Percentiles rank a stretch among this genome's conserved stretches.
Evolutionary conservation across 2,888 invertebrate genomes (phyloP).

Genomic region (Odontothrips loti): DNA sequence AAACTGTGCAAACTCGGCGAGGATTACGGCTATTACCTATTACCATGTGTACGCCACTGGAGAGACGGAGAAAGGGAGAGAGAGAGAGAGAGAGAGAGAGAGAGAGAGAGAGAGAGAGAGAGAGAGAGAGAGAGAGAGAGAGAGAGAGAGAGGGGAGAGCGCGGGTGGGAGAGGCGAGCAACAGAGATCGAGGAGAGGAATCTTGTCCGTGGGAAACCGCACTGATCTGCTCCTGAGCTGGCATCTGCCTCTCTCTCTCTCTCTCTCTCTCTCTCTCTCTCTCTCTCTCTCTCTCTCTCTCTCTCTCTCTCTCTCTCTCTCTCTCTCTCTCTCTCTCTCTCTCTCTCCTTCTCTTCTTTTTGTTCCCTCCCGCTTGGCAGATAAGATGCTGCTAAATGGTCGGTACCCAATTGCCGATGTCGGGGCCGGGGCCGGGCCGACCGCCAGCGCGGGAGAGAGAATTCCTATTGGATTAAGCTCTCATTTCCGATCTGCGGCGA

Average conservation of each 20-base stretch:
- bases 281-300: constrained; percentile 32
- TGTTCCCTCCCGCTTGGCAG: not conserved
- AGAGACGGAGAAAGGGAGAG: not conserved
- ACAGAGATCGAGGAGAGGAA: constrained; percentile 2
- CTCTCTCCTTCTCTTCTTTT: not conserved
- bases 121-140: no score
- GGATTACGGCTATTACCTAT: constrained; percentile 1
- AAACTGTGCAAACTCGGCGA: constrained; percentile 14
- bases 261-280: constrained; percentile 11
- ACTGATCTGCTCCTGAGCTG: constrained; percentile 27
- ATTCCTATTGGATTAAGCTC: constrained; percentile 25
- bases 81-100: not conserved
- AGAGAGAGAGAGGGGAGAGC: no score
- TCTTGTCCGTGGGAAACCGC: constrained; percentile 25
- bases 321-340: not conserved
- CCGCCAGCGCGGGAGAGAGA: not conserved
- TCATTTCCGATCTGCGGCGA: constrained; percentile 8
- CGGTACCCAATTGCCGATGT: constrained; percentile 23
- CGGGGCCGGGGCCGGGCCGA: not conserved
- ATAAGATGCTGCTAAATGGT: constrained; percentile 24
- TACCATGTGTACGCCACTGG: constrained; percentile 16
- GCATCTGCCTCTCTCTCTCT: constrained; percentile 7
- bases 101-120: not conserved
- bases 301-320: constrained; percentile 26
- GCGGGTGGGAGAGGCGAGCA: constrained; percentile 24